Conservation (phyloP, 2,113 vertebrate species). For the Ibidorhyncha struthersii region DNA sequence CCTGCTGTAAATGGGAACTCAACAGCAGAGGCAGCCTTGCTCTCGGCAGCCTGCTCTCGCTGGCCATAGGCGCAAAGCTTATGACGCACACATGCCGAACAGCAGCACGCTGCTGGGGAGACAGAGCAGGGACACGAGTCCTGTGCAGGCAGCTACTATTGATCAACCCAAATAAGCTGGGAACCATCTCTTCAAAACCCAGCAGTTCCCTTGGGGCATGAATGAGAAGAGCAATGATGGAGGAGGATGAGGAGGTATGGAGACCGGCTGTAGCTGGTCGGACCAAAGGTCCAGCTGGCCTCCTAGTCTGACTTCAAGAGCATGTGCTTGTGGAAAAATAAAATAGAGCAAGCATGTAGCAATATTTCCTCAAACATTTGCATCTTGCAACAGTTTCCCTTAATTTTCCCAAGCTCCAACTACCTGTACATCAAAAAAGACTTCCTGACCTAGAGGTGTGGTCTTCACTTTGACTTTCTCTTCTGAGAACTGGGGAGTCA, state of each 20-base stretch:
- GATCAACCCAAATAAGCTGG: neutral
- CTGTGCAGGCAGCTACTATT: neutral
- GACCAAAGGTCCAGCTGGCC: neutral
- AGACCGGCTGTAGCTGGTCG: neutral
- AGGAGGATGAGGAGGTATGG: neutral
- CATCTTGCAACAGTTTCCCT: neutral
- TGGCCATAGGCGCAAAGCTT: accelerated
- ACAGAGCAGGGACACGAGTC: neutral
- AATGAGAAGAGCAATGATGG: neutral
- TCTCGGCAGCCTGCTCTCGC: neutral
- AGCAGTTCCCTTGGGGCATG: accelerated
- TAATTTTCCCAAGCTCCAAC: neutral
- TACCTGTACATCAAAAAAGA: neutral
- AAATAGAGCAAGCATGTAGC: neutral
- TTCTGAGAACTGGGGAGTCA: neutral
- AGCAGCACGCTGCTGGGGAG: neutral
- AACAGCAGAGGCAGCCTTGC: neutral
- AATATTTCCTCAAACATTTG: neutral
- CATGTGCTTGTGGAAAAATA: neutral
- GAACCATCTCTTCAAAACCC: neutral
- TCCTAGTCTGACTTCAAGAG: neutral
- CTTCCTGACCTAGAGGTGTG: neutral
- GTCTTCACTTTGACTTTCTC: neutral
- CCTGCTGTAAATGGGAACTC: neutral
- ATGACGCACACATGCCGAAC: accelerated